Base-by-base conservation (phyloP, 2,797 vertebrate genomes). In the Lemur catta region DNA sequence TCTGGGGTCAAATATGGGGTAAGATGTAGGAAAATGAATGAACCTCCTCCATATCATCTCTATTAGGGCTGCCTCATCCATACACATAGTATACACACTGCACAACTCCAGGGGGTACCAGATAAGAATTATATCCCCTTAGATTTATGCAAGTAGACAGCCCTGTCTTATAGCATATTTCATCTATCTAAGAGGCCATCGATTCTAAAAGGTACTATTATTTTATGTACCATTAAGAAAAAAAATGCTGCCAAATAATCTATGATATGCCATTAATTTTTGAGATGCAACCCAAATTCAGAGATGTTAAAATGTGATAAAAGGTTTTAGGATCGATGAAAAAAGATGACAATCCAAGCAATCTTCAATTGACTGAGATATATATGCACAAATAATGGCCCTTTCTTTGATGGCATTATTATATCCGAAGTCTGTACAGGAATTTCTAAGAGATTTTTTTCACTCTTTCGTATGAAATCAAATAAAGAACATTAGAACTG, bases 361-460 rank as follows among this genome's bases (percentile, higher is more conserved):
- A 84, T 84, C n/a, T 87, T 93, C 6, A 81, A 28, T 4, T 35
- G 67, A 91, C 74, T 86, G 33, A 93, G 67, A 89, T 38, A 75
- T 35, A 85, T 35, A 86, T 4, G 15, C 6, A 93, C 28, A 97
- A 84, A 89, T 18, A 91, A 86, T 20, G 72, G 41, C n/a, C 26
- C 41, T 57, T 87, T 89, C 46, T 94, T 41, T 82, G 22, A 79
- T 57, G 15, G 52, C 14, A 71, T 50, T 72, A 84, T n/a, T 71
- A 82, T 3, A 55, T 41, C 50, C 59, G 33, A 13, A 96, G 41
- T 63, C n/a, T 95, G 46, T 71, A 75, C 38, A 87, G 87, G 41
- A 86, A 89, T 91, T 91, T 96, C 74, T 86, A 26, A 94, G 67
- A 52, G 30, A 84, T 65, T n/a, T 43, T 86, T 78, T 89, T 96